phyloP scores from a whole-genome alignment of 2,888 invertebrate species.

The Chloroclysta siterata region DNA sequence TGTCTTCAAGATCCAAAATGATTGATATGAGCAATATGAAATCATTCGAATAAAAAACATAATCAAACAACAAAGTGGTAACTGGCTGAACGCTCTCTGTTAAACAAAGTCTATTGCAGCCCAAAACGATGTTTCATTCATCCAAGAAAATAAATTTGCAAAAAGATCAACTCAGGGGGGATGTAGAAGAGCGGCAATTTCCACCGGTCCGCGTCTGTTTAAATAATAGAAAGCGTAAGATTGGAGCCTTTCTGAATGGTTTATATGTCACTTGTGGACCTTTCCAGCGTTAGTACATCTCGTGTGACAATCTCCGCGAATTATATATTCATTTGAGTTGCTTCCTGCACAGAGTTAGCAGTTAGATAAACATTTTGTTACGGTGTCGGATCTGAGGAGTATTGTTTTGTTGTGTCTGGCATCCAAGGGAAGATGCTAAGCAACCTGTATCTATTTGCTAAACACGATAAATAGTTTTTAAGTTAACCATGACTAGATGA shows the following conservation, averaged over 20 bases:
- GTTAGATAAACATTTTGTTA: slow-evolving; percentile 51
- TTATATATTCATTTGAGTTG: slow-evolving; percentile 77
- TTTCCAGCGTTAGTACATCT: slow-evolving; percentile 71
- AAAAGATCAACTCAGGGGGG: slow-evolving; percentile 48
- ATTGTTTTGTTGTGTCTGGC: slow-evolving; percentile 32
- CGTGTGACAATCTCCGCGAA: slow-evolving; percentile 69
- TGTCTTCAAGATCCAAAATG: too few relatives aligned
- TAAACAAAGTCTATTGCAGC: slow-evolving; percentile 20
- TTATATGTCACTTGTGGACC: slow-evolving; percentile 82
- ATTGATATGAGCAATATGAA: too few relatives aligned
- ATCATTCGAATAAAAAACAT: not conserved
- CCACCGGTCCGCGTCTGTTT: slow-evolving; percentile 71
- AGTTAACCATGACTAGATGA: not conserved
- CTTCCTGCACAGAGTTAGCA: slow-evolving; percentile 61
- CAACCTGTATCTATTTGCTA: not conserved
- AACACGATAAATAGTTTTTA: not conserved
- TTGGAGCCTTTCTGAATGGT: slow-evolving; percentile 80
- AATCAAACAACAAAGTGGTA: slow-evolving; percentile 9
- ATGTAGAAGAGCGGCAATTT: slow-evolving; percentile 70
- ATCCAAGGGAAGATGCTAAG: not conserved
- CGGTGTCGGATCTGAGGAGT: slow-evolving; percentile 22
- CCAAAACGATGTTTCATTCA: slow-evolving; percentile 29
- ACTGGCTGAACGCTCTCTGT: slow-evolving; percentile 1
- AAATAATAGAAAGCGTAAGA: slow-evolving; percentile 83
- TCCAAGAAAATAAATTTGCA: slow-evolving; percentile 34